Base-by-base conservation (phyloP, 2,888 invertebrate genomes). In the Argyra leucocephala region DNA sequence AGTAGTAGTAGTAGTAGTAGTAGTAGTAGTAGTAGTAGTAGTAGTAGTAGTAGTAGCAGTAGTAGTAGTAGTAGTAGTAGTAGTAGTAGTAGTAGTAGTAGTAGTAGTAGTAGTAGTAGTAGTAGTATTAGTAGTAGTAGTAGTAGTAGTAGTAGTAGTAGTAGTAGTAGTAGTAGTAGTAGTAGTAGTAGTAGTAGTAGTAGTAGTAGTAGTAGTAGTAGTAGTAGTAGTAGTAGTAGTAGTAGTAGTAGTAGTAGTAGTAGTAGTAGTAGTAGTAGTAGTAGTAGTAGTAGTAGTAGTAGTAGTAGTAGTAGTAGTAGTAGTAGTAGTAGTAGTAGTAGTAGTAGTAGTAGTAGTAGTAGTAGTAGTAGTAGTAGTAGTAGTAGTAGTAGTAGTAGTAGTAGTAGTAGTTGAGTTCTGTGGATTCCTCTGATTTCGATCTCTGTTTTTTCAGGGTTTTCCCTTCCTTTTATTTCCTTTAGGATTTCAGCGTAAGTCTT, bases 201-300 rank as follows among this genome's bases (percentile, higher is more conserved):
- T 31, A 64, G 64, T 63, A 59, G 57, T 63, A 22, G 23, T 64
- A 48, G 21, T 65, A 62, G 62, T 57, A n/a, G 36, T 62, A 57
- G 22, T 58, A 64, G 26, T 58, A 58, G 23, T 64, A 48, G 22
- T 48, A 37, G 37, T 36, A 65, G 59, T 26, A 65, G 61, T 64
- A 64, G 61, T 24, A 61, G 62, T 26, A 57, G 57, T 59, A 65
- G 63, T 57, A 66, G 24, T 63, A 61, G 64, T 48, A 64, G 63
- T 62, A 63, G 60, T 57, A 60, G 31, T 57, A 59, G 65, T 60
- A 63, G n/a, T 61, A 64, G 36, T 36, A 64, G 22, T 65, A 64
- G 62, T 63, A 66, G 57, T 57, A 65, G 57, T 59, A 26, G 21
- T 59, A 60, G 23, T 37, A 23, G 0, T 59, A 36, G 58, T 62